Evolutionary conservation across 2,888 invertebrate species (phyloP), one percentile per base, ranked within the genome.

Genomic region (Entomobrya multifasciata): DNA sequence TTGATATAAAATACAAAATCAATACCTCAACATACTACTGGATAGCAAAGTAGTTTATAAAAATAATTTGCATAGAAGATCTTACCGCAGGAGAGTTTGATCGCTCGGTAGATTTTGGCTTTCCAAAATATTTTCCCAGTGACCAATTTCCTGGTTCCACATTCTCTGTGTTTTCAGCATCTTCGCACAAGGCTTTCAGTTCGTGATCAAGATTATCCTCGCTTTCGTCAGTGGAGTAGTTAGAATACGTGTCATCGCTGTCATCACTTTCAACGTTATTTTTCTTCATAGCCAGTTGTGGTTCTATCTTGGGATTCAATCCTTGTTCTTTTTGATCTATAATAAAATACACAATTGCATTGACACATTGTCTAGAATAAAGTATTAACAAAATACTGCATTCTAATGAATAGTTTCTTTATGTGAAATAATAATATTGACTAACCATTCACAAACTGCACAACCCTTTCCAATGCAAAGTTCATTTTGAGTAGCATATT

Each of bases 401-500:
- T n/a, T n/a, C n/a, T n/a, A n/a, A n/a, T n/a, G n/a, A n/a, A n/a
- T n/a, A n/a, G n/a, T n/a, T n/a, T n/a, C n/a, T n/a, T n/a, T n/a
- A 74, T 25, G 8, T 20, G 10, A 6, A 74, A 30, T 13, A 22
- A 49, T 8, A 52, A 74, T 22, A 70, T 17, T 20, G 17, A 55
- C 74, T 72, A 70, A 90, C 89, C 87, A 22, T 88, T 85, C 0
- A 89, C 81, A n/a, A 80, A 79, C 13, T 65, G n/a, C 11, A 79
- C 72, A 13, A 90, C 8, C 44, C 80, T 80, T 5, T 89, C 86
- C 55, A 90, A 49, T 4, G 84, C 41, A 5, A 41, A 47, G 49
- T 88, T 76, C 83, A 90, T 81, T 25, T 88, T 81, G 5, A 25
- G 57, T 1, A 91, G 67, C 82, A 89, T 87, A 41, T 78, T 65